Conservation (phyloP, 2,113 vertebrate genomes). For the Nannospalax galili region DNA sequence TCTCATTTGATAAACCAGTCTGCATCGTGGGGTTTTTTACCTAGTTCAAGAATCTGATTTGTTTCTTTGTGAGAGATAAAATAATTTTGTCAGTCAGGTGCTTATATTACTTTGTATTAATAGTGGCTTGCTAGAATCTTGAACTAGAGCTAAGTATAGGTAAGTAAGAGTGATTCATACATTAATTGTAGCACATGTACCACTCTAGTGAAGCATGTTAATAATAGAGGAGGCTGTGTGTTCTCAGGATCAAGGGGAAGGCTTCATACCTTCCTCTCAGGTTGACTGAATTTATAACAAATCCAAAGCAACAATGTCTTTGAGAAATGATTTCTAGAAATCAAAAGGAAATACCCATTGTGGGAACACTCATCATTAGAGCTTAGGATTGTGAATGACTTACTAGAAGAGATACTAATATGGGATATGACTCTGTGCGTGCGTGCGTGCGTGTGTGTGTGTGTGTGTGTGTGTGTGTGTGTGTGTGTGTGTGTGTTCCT, state of each 20-base stretch:
- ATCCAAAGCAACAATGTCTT: neutral
- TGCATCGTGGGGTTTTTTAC: neutral
- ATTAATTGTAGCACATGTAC: neutral
- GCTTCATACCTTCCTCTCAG: neutral
- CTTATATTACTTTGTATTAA: conserved; percentile 22
- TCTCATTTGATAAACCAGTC: neutral
- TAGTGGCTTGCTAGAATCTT: conserved; percentile 11
- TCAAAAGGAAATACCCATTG: neutral
- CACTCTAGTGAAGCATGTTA: neutral
- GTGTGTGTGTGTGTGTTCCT: neutral
- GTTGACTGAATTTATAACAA: neutral
- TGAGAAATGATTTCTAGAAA: neutral
- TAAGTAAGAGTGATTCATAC: neutral
- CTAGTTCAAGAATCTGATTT: neutral
- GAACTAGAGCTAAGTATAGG: neutral
- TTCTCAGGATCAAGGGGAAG: neutral
- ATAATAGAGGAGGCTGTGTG: neutral
- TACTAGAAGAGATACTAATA: conserved; percentile 25
- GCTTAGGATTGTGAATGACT: conserved; percentile 6
- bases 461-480: neutral
- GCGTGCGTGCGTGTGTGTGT: neutral
- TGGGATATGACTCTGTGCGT: neutral
- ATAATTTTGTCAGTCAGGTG: conserved; percentile 36
- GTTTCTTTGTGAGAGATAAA: neutral
- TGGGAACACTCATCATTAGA: neutral